Conservation (phyloP, 1,140 invertebrate species). For the Monochamus saltuarius region DNA sequence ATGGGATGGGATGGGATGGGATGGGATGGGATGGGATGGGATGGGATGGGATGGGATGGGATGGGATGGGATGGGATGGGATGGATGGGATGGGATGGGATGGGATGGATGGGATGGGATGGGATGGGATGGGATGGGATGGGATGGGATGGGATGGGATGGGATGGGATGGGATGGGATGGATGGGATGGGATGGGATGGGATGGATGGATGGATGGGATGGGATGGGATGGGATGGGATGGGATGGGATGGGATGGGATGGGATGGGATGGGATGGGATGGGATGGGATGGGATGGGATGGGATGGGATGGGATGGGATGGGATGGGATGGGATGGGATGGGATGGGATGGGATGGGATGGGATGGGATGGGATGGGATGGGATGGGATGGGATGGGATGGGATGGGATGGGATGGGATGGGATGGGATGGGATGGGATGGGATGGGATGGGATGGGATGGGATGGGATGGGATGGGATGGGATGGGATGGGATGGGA, state of each 20-base stretch:
- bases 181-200: constrained; percentile 6
- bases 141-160: too few species aligned
- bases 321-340: constrained; percentile 7
- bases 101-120: too few species aligned
- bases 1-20: constrained; percentile 8
- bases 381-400: constrained; percentile 5
- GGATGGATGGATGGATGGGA: too few species aligned
- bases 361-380: constrained; percentile 6
- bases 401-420: constrained; percentile 5
- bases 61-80: constrained; percentile 8
- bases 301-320: constrained; percentile 3
- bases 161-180: too few species aligned
- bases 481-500: not conserved
- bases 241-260: constrained; percentile 7
- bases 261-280: constrained; percentile 7
- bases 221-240: constrained; percentile 8
- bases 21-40: constrained; percentile 11
- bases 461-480: constrained; percentile 4
- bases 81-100: too few species aligned
- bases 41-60: constrained; percentile 9
- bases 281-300: constrained; percentile 7
- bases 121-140: too few species aligned
- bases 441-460: not conserved
- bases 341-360: constrained; percentile 7
- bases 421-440: constrained; percentile 8